These are phyloP conservation scores for Megalopta genalis DNA, from an alignment of 1,140 invertebrate genomes.

Conservation along the genomic window DNA sequence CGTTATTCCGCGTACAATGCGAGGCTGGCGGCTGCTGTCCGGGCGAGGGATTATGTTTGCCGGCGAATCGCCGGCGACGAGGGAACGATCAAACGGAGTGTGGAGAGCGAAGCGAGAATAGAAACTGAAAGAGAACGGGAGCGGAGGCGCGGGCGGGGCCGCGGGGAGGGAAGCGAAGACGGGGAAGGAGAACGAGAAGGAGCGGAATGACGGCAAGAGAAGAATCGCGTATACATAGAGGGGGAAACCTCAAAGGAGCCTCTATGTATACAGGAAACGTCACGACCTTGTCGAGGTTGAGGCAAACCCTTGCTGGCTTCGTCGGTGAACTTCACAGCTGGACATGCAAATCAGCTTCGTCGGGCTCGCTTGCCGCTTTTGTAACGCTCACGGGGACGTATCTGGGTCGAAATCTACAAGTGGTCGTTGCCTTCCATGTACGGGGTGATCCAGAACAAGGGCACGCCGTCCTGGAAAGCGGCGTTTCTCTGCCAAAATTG, in stretches of 20 bases:
- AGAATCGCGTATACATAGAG: slow-evolving; percentile 31
- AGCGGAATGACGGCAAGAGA: slow-evolving; percentile 30
- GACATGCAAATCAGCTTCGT: slow-evolving; percentile 28
- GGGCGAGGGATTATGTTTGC: neutral
- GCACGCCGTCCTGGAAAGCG: too few species aligned
- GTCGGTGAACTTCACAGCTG: slow-evolving; percentile 27
- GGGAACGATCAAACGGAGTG: neutral
- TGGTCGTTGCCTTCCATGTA: slow-evolving; percentile 17
- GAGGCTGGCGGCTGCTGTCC: neutral
- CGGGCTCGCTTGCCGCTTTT: neutral
- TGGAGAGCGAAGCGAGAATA: neutral
- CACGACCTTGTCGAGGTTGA: slow-evolving; percentile 63
- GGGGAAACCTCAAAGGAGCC: slow-evolving; percentile 57
- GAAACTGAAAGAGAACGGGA: neutral
- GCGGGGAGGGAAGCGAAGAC: neutral
- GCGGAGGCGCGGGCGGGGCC: too few species aligned
- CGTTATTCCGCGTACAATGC: slow-evolving; percentile 29
- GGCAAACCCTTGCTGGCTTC: slow-evolving; percentile 60
- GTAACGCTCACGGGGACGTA: slow-evolving; percentile 8
- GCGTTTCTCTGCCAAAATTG: too few species aligned
- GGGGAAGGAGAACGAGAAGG: slow-evolving; percentile 21
- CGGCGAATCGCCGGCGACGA: neutral
- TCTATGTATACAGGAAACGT: slow-evolving; percentile 53
- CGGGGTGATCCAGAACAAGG: too few species aligned
- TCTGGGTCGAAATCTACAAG: slow-evolving; percentile 38